Base-by-base conservation (phyloP, 1,140 invertebrate genomes). In the Lanistes nyassanus region DNA sequence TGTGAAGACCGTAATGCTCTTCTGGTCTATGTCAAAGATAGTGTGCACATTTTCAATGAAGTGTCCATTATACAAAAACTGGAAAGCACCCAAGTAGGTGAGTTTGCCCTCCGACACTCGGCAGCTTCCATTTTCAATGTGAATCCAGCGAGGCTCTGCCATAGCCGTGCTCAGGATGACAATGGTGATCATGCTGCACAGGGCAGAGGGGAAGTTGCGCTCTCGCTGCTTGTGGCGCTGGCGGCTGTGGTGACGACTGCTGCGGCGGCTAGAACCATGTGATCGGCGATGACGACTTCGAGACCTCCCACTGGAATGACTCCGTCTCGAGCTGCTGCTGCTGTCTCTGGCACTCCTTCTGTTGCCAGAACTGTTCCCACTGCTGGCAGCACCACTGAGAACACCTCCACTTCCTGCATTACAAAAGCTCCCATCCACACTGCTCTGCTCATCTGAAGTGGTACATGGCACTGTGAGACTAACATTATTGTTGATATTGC, bases 181-280 rank as follows among this genome's bases (percentile, higher is more conserved):
- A 75, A 88, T 87, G 3, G 82, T 71, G 13, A 87, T 72, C 86
- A 87, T 87, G 58, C 83, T 87, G 75, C 81, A 86, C 2, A 84
- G 78, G 0, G 85, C 87, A n/a, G 87, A 79, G 3, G 79, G 74
- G 69, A 87, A 82, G 77, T 88, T 88, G 58, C 82, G 83, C 62
- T 88, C 86, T 56, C 82, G 83, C 4, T 81, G 75, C 79, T 88
- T 86, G 16, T 80, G 76, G 55, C 78, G 76, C 31, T 76, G 68
- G 19, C 81, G 77, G 31, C 74, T 71, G n/a, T 72, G 76, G 29
- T 77, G 74, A 34, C 79, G 77, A 34, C 55, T 58, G 34, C 80
- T 76, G 39, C 64, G 76, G 13, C 77, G 56, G 13, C 74, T 53
- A n/a, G 68, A 71, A 55, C 72, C 74, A 34, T 82, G 78, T 2